Evolutionary conservation across 2,888 invertebrate genomes (phyloP), one percentile per base, ranked within the genome.

Genomic region (Drosophila kanekoi): DNA sequence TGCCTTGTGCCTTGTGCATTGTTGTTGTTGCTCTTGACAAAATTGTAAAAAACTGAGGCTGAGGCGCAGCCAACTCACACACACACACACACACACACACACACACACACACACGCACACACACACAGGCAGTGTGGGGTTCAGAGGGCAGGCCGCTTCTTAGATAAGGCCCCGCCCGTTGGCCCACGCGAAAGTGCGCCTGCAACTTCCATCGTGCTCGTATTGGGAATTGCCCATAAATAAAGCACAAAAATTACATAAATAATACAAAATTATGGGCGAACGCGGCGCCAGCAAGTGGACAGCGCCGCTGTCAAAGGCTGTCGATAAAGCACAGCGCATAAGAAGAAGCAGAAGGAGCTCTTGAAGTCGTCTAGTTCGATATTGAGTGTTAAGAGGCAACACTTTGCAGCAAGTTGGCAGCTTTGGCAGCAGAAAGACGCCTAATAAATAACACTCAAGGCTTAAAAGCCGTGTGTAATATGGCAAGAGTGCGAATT

Each of bases 171-270:
- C 35, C 3, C 28, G 28, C 28, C 28, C 28, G 8, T 28, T 28
- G 2, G 0, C 28, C 28, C 28, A 28, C 35, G 13, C 37, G n/a
- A 57, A 53, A 44, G 37, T 57, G 41, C 61, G 32, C 40, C 44
- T 8, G 8, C 23, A 28, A 28, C 23, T 28, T 28, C 8, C 23
- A 28, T 8, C 28, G 28, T 28, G 44, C 54, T 28, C 52, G 52
- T 62, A 66, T 81, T 72, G 79, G 79, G 85, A 77, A 77, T 75
- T 72, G 78, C 62, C 54, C 77, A 75, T 83, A 82, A 80, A 83
- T 87, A 83, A 77, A 68, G 63, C 48, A 83, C 69, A 65, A 77
- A 74, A 73, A 84, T 66, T 61, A 83, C 87, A 83, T 84, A 84
- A 82, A 84, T 82, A 84, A 81, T 72, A 78, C 60, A 72, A 83